phyloP scores from a whole-genome alignment of 2,888 invertebrate genomes.

The Tromatobia lineatoria region DNA sequence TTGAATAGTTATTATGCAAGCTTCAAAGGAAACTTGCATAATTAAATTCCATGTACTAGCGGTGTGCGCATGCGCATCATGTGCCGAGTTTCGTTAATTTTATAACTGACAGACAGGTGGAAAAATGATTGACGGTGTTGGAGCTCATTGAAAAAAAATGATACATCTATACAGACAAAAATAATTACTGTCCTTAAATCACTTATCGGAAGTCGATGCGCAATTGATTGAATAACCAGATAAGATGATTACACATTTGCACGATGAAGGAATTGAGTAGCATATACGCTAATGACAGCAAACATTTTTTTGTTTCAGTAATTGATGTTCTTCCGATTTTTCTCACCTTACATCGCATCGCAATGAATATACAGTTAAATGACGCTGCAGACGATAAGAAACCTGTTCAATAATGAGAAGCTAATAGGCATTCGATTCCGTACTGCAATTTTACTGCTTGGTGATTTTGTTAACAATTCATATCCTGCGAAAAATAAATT shows the following conservation, averaged over 20 bases:
- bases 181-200: too few species aligned
- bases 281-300: neutral
- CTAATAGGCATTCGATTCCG: neutral
- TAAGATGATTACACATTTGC: neutral
- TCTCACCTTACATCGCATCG: neutral
- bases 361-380: neutral
- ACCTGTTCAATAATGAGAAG: neutral
- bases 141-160: too few species aligned
- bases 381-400: neutral
- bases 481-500: neutral
- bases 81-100: too few species aligned
- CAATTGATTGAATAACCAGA: neutral
- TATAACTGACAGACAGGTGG: too few species aligned
- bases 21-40: too few species aligned
- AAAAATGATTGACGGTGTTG: too few species aligned
- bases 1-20: too few species aligned
- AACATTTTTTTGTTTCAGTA: slow-evolving; percentile 3
- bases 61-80: too few species aligned
- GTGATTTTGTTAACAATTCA: neutral
- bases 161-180: too few species aligned
- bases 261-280: neutral
- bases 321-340: neutral
- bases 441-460: neutral
- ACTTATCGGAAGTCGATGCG: neutral
- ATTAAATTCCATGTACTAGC: too few species aligned